phyloP scores from a whole-genome alignment of 2,888 invertebrate genomes.

The Limenitis camilla region DNA sequence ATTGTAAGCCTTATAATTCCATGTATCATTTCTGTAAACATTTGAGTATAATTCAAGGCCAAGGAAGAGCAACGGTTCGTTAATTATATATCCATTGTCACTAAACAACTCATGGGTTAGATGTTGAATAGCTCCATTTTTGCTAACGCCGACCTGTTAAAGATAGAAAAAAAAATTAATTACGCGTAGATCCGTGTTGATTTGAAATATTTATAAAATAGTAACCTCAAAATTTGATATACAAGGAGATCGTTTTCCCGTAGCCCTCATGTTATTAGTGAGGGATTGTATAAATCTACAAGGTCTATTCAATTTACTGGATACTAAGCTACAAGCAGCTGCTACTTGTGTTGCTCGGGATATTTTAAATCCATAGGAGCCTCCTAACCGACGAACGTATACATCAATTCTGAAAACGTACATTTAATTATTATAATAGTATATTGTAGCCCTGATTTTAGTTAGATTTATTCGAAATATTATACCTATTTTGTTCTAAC shows the following conservation, averaged over 20 bases:
- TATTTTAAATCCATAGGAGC: constrained; percentile 84
- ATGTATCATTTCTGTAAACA: constrained; percentile 69
- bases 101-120: constrained; percentile 64
- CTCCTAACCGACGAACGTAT: constrained; percentile 79
- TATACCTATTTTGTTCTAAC: constrained; percentile 19
- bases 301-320: constrained; percentile 73
- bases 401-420: constrained; percentile 25
- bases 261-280: constrained; percentile 75
- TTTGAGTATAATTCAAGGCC: constrained; percentile 26
- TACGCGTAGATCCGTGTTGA: neutral
- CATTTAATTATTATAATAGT: too few relatives aligned
- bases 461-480: too few relatives aligned
- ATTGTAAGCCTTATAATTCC: constrained; percentile 36
- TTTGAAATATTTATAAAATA: neutral
- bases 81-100: constrained; percentile 62
- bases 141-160: constrained; percentile 58
- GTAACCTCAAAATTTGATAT: constrained; percentile 57
- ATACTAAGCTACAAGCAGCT: constrained; percentile 78
- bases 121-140: constrained; percentile 76
- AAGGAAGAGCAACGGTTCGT: constrained; percentile 54
- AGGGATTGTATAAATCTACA: constrained; percentile 77
- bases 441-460: too few relatives aligned
- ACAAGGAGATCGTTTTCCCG: constrained; percentile 67
- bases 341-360: constrained; percentile 70
- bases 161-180: neutral